phyloP scores from a whole-genome alignment of 2,113 vertebrate species.

The Chloebia gouldiae region DNA sequence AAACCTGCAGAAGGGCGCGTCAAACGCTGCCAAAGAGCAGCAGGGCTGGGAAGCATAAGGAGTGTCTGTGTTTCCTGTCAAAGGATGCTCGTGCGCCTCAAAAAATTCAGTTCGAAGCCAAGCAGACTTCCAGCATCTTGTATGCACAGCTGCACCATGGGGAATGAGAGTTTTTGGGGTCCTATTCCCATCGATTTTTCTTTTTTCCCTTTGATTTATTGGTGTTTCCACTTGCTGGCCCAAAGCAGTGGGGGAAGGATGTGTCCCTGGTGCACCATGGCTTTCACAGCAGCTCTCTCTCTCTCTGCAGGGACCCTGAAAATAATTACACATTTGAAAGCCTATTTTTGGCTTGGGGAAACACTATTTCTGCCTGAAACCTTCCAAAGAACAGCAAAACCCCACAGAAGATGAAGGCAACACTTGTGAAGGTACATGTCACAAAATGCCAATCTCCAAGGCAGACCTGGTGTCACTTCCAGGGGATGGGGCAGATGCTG shows the following conservation, averaged over 20 bases:
- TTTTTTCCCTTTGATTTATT: neutral
- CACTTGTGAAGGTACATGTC: neutral
- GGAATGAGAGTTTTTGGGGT: neutral
- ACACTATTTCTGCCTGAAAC: neutral
- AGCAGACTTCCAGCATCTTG: neutral
- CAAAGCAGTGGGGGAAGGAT: rapidly evolving
- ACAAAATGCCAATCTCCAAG: neutral
- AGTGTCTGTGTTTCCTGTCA: rapidly evolving
- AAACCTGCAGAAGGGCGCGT: rapidly evolving
- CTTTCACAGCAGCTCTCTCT: neutral
- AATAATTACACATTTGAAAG: neutral
- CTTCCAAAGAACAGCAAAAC: neutral
- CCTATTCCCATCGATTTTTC: neutral
- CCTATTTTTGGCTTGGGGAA: neutral
- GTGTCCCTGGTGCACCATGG: rapidly evolving
- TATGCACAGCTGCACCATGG: neutral
- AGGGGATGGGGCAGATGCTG: neutral
- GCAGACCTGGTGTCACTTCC: neutral
- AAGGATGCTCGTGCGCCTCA: neutral
- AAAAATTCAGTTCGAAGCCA: neutral
- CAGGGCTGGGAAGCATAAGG: neutral
- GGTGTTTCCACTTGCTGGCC: neutral
- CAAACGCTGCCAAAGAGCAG: rapidly evolving
- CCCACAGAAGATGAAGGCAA: neutral
- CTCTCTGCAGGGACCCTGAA: neutral